Evolutionary conservation across 2,113 vertebrate genomes (phyloP).

Genomic region (Terrapene triunguis): DNA sequence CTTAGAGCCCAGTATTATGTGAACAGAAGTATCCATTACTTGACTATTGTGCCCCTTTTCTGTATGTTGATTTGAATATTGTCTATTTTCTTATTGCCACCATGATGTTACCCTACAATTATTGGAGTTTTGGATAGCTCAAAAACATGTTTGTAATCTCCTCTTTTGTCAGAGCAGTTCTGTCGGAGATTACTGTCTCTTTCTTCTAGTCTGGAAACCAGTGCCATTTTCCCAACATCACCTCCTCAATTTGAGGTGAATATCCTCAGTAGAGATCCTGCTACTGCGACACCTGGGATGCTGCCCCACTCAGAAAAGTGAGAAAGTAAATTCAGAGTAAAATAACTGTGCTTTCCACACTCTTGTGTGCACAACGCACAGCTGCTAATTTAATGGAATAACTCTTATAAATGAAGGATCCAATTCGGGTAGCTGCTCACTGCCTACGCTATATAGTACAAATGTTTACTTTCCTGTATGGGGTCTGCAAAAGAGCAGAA

Average conservation of each 20-base stretch:
- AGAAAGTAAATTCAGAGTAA: not conserved
- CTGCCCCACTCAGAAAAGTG: not conserved
- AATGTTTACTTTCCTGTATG: not conserved
- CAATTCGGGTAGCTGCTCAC: not conserved
- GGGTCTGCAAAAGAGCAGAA: not conserved
- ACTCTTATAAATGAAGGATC: not conserved
- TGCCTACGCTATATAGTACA: not conserved
- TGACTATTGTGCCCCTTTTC: not conserved
- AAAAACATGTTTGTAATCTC: not conserved
- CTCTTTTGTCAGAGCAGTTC: not conserved
- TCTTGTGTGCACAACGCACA: not conserved
- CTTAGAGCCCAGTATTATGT: not conserved
- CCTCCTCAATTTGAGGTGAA: not conserved
- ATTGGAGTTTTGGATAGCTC: not conserved
- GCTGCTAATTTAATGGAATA: not conserved
- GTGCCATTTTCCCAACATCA: not conserved
- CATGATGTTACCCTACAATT: not conserved
- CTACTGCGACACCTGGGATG: not conserved
- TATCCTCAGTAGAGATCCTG: not conserved
- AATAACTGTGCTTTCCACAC: not conserved
- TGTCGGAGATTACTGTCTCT: not conserved
- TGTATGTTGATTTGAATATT: not conserved
- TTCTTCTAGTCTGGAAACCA: not conserved
- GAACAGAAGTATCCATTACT: not conserved
- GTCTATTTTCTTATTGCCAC: not conserved